Conservation (phyloP, 1,140 invertebrate species). For the Pseudomyrmex cubaensis region DNA sequence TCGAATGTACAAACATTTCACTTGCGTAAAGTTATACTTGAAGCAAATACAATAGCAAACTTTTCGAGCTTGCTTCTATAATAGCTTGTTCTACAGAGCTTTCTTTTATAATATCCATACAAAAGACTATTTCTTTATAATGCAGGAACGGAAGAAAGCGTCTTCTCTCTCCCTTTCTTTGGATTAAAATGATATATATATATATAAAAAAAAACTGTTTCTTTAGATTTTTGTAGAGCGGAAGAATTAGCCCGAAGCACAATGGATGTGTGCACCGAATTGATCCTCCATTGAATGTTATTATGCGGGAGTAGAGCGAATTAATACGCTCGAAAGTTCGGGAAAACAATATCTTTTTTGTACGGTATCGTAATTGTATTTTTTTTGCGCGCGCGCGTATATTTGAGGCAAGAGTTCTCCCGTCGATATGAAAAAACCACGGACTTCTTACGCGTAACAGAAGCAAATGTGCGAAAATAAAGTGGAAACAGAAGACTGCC, state of each 20-base stretch:
- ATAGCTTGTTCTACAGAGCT: slow-evolving; percentile 16
- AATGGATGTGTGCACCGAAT: neutral
- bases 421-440: neutral
- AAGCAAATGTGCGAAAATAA: neutral
- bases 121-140: slow-evolving; percentile 21
- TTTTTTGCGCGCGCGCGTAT: no score
- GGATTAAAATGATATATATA: slow-evolving; percentile 7
- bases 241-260: neutral
- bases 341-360: neutral
- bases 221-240: neutral
- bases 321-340: neutral
- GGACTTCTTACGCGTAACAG: neutral
- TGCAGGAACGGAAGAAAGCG: neutral
- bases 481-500: slow-evolving; percentile 11
- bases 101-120: slow-evolving; percentile 30
- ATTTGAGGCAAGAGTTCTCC: neutral
- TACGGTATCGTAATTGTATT: no score
- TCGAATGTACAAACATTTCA: neutral
- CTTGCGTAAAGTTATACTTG: slow-evolving; percentile 12
- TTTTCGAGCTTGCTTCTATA: slow-evolving; percentile 30
- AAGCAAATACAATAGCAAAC: slow-evolving; percentile 8
- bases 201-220: neutral
- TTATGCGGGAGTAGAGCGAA: neutral
- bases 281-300: neutral
- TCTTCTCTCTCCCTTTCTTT: neutral